Conservation (phyloP, 2,113 vertebrate genomes). For the Neolamprologus sp. region DNA sequence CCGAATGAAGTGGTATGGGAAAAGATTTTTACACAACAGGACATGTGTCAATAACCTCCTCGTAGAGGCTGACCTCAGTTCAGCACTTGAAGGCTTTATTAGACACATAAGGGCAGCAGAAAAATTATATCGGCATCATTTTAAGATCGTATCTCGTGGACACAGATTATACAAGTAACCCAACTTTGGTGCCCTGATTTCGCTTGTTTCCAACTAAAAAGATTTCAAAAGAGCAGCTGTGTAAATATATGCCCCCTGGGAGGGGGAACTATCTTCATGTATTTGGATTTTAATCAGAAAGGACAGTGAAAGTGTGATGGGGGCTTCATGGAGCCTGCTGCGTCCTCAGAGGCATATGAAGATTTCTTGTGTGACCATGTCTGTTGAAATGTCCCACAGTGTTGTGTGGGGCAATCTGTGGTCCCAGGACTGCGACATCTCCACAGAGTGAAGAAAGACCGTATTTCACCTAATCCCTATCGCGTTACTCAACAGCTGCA, state of each 20-base stretch:
- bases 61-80: background rate
- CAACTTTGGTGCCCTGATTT: background rate
- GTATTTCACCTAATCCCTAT: slow-evolving; percentile 62
- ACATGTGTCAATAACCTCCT: background rate
- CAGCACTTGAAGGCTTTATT: background rate
- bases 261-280: background rate
- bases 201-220: background rate
- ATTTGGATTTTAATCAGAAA: background rate
- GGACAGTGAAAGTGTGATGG: slow-evolving; percentile 3
- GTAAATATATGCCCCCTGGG: background rate
- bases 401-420: slow-evolving; percentile 73
- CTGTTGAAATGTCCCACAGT: slow-evolving; percentile 70
- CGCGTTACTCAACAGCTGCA: slow-evolving; percentile 65
- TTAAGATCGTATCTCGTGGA: background rate
- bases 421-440: slow-evolving; percentile 73
- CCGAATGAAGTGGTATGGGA: background rate
- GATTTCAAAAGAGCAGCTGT: background rate
- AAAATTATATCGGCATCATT: background rate
- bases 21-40: background rate
- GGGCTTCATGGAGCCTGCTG: background rate
- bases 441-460: slow-evolving; percentile 73
- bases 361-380: slow-evolving; percentile 40
- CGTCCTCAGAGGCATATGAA: background rate
- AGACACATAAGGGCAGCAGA: background rate
- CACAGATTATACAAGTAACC: background rate